phyloP scores from a whole-genome alignment of 2,888 invertebrate species.

The Holacanthella duospinosa region DNA sequence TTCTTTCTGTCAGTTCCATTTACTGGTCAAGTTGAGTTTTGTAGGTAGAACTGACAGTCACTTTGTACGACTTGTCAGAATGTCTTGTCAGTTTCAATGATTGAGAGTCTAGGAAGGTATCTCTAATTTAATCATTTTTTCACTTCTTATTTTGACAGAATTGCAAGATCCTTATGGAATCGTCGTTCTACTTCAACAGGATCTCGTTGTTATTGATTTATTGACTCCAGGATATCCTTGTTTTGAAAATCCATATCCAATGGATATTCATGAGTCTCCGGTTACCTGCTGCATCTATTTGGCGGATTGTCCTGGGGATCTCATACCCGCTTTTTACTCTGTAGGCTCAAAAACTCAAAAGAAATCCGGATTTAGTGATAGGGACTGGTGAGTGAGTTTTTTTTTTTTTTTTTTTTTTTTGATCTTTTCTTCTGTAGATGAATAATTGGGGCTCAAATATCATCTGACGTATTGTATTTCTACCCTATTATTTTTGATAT shows the following conservation, averaged over 20 bases:
- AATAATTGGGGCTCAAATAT: too few species aligned
- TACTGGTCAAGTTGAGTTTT: too few species aligned
- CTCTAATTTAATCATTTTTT: too few species aligned
- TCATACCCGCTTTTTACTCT: constrained; percentile 95
- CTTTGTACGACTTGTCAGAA: too few species aligned
- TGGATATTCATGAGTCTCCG: constrained; percentile 98
- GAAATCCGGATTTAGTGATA: constrained; percentile 72
- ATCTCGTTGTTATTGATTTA: constrained; percentile 95
- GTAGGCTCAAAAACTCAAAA: constrained; percentile 68
- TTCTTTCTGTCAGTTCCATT: too few species aligned
- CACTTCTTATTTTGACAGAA: constrained; percentile 53
- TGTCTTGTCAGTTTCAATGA: too few species aligned
- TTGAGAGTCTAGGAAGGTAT: too few species aligned
- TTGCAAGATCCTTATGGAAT: constrained; percentile 96
- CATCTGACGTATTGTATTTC: too few species aligned
- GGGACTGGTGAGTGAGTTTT: constrained; percentile 70
- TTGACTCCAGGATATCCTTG: constrained; percentile 91
- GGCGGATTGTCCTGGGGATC: constrained; percentile 94
- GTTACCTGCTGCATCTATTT: constrained; percentile 95
- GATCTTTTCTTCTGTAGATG: too few species aligned
- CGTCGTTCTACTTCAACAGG: constrained; percentile 92
- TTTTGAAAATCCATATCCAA: constrained; percentile 98
- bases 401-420: too few species aligned
- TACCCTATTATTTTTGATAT: too few species aligned
- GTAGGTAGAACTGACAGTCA: too few species aligned